Evolutionary conservation across 2,113 vertebrate species (phyloP), one percentile per base, ranked within the genome.

Genomic region (Bagarius yarrelli): DNA sequence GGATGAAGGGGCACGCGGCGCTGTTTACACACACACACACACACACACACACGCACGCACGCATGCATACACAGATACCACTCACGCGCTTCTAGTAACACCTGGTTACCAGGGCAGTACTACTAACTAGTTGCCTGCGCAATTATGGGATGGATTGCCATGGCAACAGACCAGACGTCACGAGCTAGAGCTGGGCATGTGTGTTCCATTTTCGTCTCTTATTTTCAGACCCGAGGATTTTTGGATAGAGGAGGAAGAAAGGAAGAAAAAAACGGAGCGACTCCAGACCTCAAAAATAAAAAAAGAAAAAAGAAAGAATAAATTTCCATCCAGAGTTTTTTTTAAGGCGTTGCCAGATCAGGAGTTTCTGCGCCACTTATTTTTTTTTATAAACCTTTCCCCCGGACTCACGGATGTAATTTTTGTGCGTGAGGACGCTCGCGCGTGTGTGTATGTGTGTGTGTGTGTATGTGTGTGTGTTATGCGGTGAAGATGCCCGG

Each of bases 81-180:
- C 74, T 72, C 86, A 30, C 66, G 55, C 76, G 77, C 36, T 59
- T 76, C 77, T 93, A 92, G 92, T 91, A 78, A 67, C 89, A 89
- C 86, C 85, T 85, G 90, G 85, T 91, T 89, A 94, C 91, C 85
- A 91, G 84, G 83, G 78, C 86, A 89, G 88, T 89, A 87, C 86
- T 90, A 91, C 91, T 94, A 94, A 92, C 93, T 95, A 92, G 92
- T 92, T 93, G 93, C 91, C 89, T 89, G 76, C 91, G 89, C 94
- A 92, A 94, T 94, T 95, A 96, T 97, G 95, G 96, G 96, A 96
- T 96, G 96, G 89, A 95, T 96, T 94, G 94, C 94, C 94, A 94
- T 93, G 95, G 95, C 94, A 96, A 97, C 96, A 94, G 96, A 96
- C 95, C 95, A 95, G 94, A 96, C 96, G 96, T 97, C 95, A 97